Base-by-base conservation (phyloP, 1,140 invertebrate genomes). In the Ooceraea biroi region DNA sequence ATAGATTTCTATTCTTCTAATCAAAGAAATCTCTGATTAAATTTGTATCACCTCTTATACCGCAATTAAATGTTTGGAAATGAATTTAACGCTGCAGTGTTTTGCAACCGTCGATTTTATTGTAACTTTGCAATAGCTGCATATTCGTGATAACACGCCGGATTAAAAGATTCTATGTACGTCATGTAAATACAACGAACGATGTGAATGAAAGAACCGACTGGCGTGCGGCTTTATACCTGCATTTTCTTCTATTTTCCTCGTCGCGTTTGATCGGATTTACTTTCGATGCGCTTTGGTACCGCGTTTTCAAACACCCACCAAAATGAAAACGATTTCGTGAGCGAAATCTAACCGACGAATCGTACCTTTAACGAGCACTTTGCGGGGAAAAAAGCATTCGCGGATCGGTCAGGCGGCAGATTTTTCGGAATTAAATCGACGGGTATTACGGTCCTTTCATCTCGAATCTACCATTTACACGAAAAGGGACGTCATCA, bases 321-420 rank as follows among this genome's bases (percentile, higher is more conserved):
- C 63, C 27, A 84, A 84, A 84, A 84, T 84, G 82, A 50, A 84
- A 84, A 80, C 82, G 69, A 58, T 84, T 84, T 84, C 65, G 41
- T 7, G 50, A 36, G 36, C 55, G 74, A 82, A 82, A 84, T 80
- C 74, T 68, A 69, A 80, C 74, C 63, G 74, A 58, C 44, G 48
- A 77, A 65, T 77, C 58, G 72, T 65, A 78, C 65, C 60, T 78
- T 77, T 83, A 83, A 83, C 82, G 58, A 83, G 72, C 82, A 77
- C 82, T 84, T 80, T 84, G 74, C 60, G 52, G 71, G 5, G 12
- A 30, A 46, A 55, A 46, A 66, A 17, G 58, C 52, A 41, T 44
- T 80, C 63, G 58, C 73, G 58, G 55, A 11, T 65, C 82, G 82
- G 82, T 83, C 72, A 57, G 72, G 60, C 82, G 82, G 50, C 82